Percentiles rank a stretch among this genome's conserved stretches.
Evolutionary conservation across 2,888 invertebrate species (phyloP).

Genomic region (Parochlus steinenii): DNA sequence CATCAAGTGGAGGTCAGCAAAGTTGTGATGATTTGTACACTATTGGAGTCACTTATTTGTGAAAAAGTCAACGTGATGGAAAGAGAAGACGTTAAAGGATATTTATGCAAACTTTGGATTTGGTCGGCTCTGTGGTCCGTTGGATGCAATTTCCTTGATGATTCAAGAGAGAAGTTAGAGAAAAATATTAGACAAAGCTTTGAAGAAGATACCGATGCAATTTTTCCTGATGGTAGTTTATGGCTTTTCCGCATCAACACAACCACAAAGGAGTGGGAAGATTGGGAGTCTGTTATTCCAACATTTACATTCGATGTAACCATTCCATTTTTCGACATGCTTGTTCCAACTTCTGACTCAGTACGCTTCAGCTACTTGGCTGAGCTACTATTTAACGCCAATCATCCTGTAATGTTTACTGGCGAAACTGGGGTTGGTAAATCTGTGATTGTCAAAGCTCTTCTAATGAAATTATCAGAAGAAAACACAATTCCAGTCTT

Average conservation of each 20-base stretch:
- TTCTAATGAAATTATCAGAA: conserved; percentile 44
- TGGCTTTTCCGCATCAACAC: conserved; percentile 66
- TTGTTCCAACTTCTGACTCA: conserved; percentile 84
- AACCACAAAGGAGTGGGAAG: conserved; percentile 47
- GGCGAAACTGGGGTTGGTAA: conserved; percentile 87
- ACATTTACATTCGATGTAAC: conserved; percentile 49
- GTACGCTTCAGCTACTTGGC: conserved; percentile 45
- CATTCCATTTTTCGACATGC: conserved; percentile 70
- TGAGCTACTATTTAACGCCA: conserved; percentile 50
- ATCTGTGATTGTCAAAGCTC: conserved; percentile 65
- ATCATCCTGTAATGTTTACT: conserved; percentile 71
- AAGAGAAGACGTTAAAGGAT: conserved; percentile 38
- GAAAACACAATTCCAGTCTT: conserved; percentile 55
- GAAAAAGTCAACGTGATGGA: conserved; percentile 33
- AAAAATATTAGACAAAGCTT: conserved; percentile 48
- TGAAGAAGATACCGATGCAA: conserved; percentile 50
- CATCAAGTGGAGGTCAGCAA: conserved; percentile 75
- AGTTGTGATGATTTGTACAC: conserved; percentile 52
- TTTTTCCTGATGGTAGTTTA: conserved; percentile 50
- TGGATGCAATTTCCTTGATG: conserved; percentile 67
- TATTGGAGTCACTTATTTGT: conserved; percentile 51
- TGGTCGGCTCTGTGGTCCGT: conserved; percentile 73
- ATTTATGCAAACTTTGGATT: conserved; percentile 60
- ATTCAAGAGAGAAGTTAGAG: conserved; percentile 52
- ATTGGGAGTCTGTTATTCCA: conserved; percentile 66